A percentile compares a stretch with the other conserved stretches of the same genome.
These are phyloP conservation scores for Coenobita brevimanus DNA, from an alignment of 1,140 invertebrate species.

Conservation along the genomic window DNA sequence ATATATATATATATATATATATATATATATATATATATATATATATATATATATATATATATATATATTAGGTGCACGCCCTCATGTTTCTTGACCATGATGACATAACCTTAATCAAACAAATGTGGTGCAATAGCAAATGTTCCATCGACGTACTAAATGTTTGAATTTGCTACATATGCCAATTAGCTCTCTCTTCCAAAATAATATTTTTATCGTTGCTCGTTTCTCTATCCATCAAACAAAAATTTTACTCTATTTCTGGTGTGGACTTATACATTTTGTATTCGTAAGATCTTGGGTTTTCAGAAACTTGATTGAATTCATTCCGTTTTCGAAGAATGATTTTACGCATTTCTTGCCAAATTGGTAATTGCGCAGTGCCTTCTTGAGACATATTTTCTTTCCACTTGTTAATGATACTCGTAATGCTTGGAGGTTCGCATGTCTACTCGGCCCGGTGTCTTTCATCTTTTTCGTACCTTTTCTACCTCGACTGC, in stretches of 20 bases:
- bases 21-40: no score
- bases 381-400: no score
- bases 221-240: background rate
- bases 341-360: no score
- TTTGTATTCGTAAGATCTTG: no score
- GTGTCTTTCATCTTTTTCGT: constrained; percentile 8
- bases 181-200: constrained; percentile 20
- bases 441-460: constrained; percentile 23
- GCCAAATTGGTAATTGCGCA: no score
- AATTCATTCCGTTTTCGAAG: constrained; percentile 18
- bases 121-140: background rate
- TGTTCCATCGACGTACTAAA: constrained; percentile 5
- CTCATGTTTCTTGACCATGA: constrained; percentile 7
- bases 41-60: no score
- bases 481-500: background rate
- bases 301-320: constrained; percentile 31
- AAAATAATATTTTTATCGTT: constrained; percentile 20
- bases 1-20: no score
- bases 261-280: background rate
- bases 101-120: background rate
- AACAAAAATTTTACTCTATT: no score
- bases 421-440: background rate
- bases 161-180: constrained; percentile 1
- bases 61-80: no score
- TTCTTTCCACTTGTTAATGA: no score